phyloP scores from a whole-genome alignment of 2,797 vertebrate genomes.

The Lophotriccus pileatus region DNA sequence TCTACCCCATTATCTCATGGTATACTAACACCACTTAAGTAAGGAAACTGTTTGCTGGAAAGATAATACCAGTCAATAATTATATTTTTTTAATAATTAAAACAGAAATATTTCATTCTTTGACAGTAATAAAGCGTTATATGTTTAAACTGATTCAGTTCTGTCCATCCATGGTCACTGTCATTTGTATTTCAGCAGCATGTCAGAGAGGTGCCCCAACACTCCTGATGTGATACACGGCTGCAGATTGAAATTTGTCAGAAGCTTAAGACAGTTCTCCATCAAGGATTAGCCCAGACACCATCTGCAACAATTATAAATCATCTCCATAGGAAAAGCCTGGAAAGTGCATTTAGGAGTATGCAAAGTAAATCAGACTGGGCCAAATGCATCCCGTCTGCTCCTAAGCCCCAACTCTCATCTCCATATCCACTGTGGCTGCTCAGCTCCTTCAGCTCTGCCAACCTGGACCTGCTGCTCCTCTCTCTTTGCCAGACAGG shows the following conservation, averaged over 20 bases:
- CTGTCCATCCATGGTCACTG: background rate
- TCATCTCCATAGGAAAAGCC: background rate
- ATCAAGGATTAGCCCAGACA: background rate
- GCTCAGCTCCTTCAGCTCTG: background rate
- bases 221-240: background rate
- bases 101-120: background rate
- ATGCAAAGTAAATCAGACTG: background rate
- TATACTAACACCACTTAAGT: background rate
- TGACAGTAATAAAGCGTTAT: background rate
- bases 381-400: background rate
- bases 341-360: constrained; percentile 9
- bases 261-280: background rate
- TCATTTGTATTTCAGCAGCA: background rate
- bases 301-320: constrained; percentile 44
- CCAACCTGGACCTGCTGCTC: background rate
- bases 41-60: background rate
- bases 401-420: background rate
- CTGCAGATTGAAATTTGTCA: constrained; percentile 9
- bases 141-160: background rate
- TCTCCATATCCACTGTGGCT: background rate
- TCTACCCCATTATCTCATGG: background rate
- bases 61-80: background rate
- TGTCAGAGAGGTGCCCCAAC: background rate
- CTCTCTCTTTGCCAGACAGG: background rate
- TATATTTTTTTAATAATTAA: background rate